Evolutionary conservation across 2,113 vertebrate species (phyloP), one percentile per base, ranked within the genome.

Genomic region (Takifugu flavidus): DNA sequence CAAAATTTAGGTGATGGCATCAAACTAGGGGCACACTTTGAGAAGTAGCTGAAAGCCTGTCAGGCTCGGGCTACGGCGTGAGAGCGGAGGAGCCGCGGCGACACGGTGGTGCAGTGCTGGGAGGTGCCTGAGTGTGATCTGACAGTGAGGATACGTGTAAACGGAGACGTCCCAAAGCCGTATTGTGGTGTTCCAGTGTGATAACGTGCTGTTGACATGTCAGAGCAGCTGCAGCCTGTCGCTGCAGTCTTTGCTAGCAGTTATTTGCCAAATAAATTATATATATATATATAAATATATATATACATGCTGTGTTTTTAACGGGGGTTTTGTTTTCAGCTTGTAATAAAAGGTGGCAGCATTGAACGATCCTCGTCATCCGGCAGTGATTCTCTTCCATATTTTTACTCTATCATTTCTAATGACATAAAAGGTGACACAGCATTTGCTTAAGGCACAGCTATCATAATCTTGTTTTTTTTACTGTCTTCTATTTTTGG

Each of bases 121-220:
- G 43, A 56, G 31, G 47, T 54, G 65, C 53, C 5, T 34, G 26
- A 12, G 49, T 72, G 71, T 75, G 70, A 68, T 68, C 71, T 75
- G 74, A 70, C 71, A 60, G 58, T 72, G 56, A 76, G 59, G 51
- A 69, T 72, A 77, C 62, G 77, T 83, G 82, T 84, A 59, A 73
- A 69, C 64, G 72, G 72, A 77, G 79, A 77, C 75, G 75, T 86
- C 76, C 82, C 56, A 49, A 76, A 75, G 53, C 50, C 14, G 29
- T 66, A 57, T 44, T 63, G 58, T 75, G 74, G 74, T 80, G 65
- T 82, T 82, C 62, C 72, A 59, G 69, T 77, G 77, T 83, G 68
- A 81, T 77, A 73, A 76, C 73, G 81, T 81, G 59, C 64, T 82
- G 70, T 73, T 78, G 72, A 80, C 70, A 56, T 77, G 74, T 80